Base-by-base conservation (phyloP, 2,888 invertebrate genomes). In the Leucozona laternaria region DNA sequence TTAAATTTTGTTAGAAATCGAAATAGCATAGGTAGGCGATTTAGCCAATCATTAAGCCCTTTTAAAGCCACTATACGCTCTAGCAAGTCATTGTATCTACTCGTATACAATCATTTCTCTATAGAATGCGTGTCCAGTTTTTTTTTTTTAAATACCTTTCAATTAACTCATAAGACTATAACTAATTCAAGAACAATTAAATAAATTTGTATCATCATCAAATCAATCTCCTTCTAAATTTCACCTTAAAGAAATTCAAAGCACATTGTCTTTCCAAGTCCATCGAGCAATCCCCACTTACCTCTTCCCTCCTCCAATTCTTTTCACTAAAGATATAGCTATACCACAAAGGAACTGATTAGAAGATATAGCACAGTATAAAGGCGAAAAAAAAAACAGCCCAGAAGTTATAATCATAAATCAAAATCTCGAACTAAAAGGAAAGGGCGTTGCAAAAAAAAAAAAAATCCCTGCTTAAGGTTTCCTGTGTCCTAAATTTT, bases 391-490 rank as follows among this genome's bases (percentile, higher is more conserved):
- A 45, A 64, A 64, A 45, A 37, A 11, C 2, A 22, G 13, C 20
- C 20, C 5, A n/a, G n/a, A 64, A 64, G 64, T 45, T 45, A 45
- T 64, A 66, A 66, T 66, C 66, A 66, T 66, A 66, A 66, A 66
- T 66, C 66, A 66, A 66, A 66, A 15, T 48, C 66, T 34, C 17
- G 31, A 15, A 43, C 43, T 62, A 43, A 62, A 43, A 25, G 62
- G 11, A 43, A 66, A 66, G 34, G 34, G 17, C 31, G 48, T 66
- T 31, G 31, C 31, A 15, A 48, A 48, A 66, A 17, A 37, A 34
- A 20, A 48, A 48, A 48, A 17, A 34, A 48, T 66, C 40, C 31
- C 20, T 17, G 45, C 66, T 48, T 31, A 48, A 66, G 31, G 48
- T 31, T 20, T 48, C 40, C 60, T 66, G 7, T 66, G 66, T 48